Evolutionary conservation across 2,888 invertebrate genomes (phyloP).

Genomic region (Rhopalosiphum nymphaeae): DNA sequence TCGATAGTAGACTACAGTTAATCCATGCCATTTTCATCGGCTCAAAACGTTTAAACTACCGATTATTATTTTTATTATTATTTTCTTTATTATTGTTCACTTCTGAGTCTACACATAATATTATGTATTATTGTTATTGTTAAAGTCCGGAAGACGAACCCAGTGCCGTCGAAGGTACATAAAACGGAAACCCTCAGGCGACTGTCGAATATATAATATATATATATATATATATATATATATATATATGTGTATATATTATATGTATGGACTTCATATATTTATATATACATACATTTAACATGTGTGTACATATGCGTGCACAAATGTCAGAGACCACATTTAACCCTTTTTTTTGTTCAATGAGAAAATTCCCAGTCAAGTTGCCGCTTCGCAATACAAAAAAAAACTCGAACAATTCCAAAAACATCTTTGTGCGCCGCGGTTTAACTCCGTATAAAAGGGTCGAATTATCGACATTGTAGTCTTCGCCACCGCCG

Average conservation of each 20-base stretch:
- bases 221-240: not conserved
- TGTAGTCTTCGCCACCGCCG: not conserved
- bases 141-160: not conserved
- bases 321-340: conserved; percentile 20
- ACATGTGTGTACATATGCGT: conserved; percentile 13
- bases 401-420: not conserved
- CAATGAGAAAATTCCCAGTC: conserved; percentile 12
- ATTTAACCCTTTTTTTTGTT: conserved; percentile 24
- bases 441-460: not conserved
- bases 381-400: not conserved
- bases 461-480: conserved; percentile 41
- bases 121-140: not conserved
- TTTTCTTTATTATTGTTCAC: not conserved
- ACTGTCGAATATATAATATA: not conserved
- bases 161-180: not conserved
- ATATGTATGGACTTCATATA: not conserved
- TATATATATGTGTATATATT: not conserved
- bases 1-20: not conserved
- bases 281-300: not conserved
- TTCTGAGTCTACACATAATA: not conserved
- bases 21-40: not conserved
- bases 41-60: not conserved
- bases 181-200: conserved; percentile 24
- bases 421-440: conserved; percentile 14
- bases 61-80: not conserved